Evolutionary conservation across 2,888 invertebrate species (phyloP), one percentile per base, ranked within the genome.

Genomic region (Morinoia aosen): DNA sequence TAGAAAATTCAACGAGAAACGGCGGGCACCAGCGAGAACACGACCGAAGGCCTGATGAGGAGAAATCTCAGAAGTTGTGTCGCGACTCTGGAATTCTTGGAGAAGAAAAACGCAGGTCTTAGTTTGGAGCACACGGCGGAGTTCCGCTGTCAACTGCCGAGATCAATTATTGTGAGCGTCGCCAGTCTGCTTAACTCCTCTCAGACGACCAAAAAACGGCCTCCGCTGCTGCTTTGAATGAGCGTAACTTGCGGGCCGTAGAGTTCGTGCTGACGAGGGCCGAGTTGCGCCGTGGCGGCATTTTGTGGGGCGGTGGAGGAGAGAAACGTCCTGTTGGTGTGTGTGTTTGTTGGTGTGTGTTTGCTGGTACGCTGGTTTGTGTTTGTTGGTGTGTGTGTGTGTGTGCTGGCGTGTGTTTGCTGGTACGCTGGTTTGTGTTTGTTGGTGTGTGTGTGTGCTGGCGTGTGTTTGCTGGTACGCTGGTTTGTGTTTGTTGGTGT

Each of bases 31-130:
- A 48, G 93, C 93, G 93, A 48, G 39, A 48, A 57, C 57, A n/a
- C 57, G 16, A 56, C 93, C 93, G 48, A 90, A 93, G 57, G 57
- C 93, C 33, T 93, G 93, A 93, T 93, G 93, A 93, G 93, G 93
- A 93, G 93, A 93, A 93, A 93, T 93, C 58, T 93, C 48, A 33
- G 57, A 93, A 93, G 93, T 93, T 93, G 93, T 91, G 57, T 33
- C 57, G 5, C 91, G 91, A 91, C 91, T 57, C 57, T 33, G 93
- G 93, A 57, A 25, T 93, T 93, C 93, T 93, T 93, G 93, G 90
- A 11, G 40, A 90, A 90, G 93, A 93, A 93, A 93, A 93, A 33
- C 57, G 7, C 93, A 39, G 16, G 57, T 48, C 93, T 93, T 93
- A 93, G 93, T 93, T 57, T 93, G 57, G 57, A 57, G 57, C 90